phyloP scores from a whole-genome alignment of 2,888 invertebrate genomes.

The Pachliopta kotzebuea region DNA sequence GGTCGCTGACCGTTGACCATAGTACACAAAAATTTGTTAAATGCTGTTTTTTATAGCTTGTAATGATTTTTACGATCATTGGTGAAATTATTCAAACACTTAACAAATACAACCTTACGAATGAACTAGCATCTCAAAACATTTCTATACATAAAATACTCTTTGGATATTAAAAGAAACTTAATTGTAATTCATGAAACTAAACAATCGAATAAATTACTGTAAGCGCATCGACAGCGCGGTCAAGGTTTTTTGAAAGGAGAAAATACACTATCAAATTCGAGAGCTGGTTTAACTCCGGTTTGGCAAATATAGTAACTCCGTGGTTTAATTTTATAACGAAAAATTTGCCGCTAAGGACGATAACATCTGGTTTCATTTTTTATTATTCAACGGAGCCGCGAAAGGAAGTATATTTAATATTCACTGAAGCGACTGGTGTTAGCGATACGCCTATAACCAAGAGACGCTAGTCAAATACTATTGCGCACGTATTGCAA shows the following conservation, averaged over 20 bases:
- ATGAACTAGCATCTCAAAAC: no score
- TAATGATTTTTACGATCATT: no score
- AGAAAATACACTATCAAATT: constrained; percentile 6
- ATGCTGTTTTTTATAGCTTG: no score
- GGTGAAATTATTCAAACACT: background rate
- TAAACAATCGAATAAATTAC: constrained; percentile 10
- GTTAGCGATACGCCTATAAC: background rate
- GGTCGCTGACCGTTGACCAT: no score
- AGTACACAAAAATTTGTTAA: no score
- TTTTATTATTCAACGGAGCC: background rate
- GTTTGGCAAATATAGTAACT: background rate
- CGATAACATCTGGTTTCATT: background rate
- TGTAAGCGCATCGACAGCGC: constrained; percentile 11
- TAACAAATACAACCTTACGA: background rate
- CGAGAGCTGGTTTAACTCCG: background rate
- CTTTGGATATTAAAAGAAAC: background rate
- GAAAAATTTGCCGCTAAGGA: background rate
- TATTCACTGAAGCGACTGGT: background rate
- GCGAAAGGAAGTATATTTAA: background rate
- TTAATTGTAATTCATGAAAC: constrained; percentile 15
- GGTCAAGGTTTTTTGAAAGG: constrained; percentile 20
- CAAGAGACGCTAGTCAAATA: background rate
- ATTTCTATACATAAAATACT: background rate
- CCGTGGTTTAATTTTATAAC: background rate
- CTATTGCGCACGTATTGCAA: no score